phyloP scores from a whole-genome alignment of 2,888 invertebrate genomes.

The Thereva unica region DNA sequence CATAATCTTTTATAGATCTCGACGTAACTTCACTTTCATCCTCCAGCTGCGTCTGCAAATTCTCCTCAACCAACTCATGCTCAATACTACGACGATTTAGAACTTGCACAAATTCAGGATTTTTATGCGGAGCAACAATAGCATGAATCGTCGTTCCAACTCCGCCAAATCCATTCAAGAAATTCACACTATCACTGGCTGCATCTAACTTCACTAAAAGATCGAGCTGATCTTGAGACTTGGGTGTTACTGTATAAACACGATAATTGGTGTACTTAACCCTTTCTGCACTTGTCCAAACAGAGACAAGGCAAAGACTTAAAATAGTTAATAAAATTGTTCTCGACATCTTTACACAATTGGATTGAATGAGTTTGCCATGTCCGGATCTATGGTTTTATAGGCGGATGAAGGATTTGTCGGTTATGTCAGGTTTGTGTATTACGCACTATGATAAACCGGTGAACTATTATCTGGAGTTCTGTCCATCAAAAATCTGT shows the following conservation, averaged over 20 bases:
- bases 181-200: slow-evolving; percentile 38
- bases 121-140: slow-evolving; percentile 36
- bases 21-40: background rate
- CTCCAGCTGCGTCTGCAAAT: slow-evolving; percentile 4
- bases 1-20: slow-evolving; percentile 37
- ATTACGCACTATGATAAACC: too few species aligned
- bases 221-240: slow-evolving; percentile 50
- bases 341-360: too few species aligned
- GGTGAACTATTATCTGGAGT: too few species aligned
- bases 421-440: too few species aligned
- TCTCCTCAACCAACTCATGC: slow-evolving; percentile 11
- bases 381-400: too few species aligned
- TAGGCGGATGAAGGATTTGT: too few species aligned
- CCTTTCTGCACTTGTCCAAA: slow-evolving; percentile 58
- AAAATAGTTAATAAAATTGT: too few species aligned
- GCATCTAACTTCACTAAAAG: slow-evolving; percentile 48
- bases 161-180: slow-evolving; percentile 9
- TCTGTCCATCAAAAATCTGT: too few species aligned
- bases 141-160: slow-evolving; percentile 14
- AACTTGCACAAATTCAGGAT: slow-evolving; percentile 30
- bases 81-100: slow-evolving; percentile 29
- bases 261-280: slow-evolving; percentile 54
- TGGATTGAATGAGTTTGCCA: too few species aligned
- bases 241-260: slow-evolving; percentile 53
- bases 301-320: slow-evolving; percentile 37